Conservation (phyloP, 35 echinoderm and acorn worm species). For the Apostichopus japonicus region DNA sequence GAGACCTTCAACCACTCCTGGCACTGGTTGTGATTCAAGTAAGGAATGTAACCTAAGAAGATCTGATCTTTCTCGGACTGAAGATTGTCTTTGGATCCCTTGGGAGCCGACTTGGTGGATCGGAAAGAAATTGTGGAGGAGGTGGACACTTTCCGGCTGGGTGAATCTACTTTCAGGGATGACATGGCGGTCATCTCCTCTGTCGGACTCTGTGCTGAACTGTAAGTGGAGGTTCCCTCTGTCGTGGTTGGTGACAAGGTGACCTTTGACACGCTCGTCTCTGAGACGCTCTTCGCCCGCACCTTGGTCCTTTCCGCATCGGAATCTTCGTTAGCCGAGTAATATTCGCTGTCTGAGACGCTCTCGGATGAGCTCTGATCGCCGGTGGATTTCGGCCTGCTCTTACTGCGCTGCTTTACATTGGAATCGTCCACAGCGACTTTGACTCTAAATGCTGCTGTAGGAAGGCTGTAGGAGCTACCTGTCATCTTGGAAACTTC, state of each 20-base stretch:
- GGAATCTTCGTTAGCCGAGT: constrained; percentile 83
- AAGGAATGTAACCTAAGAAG: constrained; percentile 39
- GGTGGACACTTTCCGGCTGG: constrained; percentile 39
- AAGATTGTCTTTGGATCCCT: constrained; percentile 10
- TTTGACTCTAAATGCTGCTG: constrained; percentile 39
- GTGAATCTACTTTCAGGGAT: constrained; percentile 43
- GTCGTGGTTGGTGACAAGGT: constrained; percentile 9
- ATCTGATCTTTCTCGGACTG: background rate
- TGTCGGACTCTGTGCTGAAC: constrained; percentile 34
- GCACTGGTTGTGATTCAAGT: constrained; percentile 44
- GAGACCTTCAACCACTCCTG: constrained; percentile 49
- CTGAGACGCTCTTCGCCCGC: constrained; percentile 27
- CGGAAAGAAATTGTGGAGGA: constrained; percentile 37
- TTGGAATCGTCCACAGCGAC: background rate
- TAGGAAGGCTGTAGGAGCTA: constrained; percentile 85
- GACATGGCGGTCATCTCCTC: background rate
- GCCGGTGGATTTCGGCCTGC: background rate
- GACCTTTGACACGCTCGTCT: constrained; percentile 21
- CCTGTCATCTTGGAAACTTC: constrained; percentile 45
- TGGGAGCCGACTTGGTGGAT: background rate
- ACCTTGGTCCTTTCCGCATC: background rate
- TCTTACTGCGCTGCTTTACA: background rate
- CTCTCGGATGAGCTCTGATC: constrained; percentile 38
- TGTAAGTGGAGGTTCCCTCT: constrained; percentile 34
- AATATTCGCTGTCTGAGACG: constrained; percentile 89